Evolutionary conservation across 1,140 invertebrate species (phyloP).

Genomic region (Hestina assimilis): DNA sequence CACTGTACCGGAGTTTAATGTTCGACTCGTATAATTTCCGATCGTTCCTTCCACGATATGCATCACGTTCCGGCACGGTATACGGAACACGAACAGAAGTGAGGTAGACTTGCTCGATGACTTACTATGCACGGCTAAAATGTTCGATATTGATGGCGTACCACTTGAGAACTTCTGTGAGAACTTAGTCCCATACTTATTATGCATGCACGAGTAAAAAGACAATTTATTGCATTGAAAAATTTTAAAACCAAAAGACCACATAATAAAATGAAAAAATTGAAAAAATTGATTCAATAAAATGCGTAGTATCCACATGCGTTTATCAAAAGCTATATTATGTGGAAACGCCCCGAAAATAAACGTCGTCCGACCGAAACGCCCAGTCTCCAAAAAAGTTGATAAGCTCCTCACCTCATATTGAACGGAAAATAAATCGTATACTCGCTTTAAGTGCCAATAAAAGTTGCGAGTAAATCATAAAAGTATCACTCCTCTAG

Average conservation of each 20-base stretch:
- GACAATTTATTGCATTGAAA: neutral
- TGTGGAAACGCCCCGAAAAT: slow-evolving; percentile 44
- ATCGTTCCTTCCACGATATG: slow-evolving; percentile 55
- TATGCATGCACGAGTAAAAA: neutral
- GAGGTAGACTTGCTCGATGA: slow-evolving; percentile 19
- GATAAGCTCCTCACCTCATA: slow-evolving; percentile 71
- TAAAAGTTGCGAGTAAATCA: slow-evolving; percentile 78
- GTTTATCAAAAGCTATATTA: slow-evolving; percentile 9
- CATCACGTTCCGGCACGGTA: slow-evolving; percentile 48
- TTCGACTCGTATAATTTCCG: slow-evolving; percentile 64
- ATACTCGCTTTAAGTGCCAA: slow-evolving; percentile 77
- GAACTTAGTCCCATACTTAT: neutral
- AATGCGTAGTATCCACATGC: neutral
- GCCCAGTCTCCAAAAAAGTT: slow-evolving; percentile 60
- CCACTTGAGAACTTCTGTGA: neutral
- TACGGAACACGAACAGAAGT: slow-evolving; percentile 33
- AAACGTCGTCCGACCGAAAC: slow-evolving; percentile 52
- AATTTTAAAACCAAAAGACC: too few species aligned
- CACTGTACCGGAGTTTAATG: slow-evolving; percentile 68
- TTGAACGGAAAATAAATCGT: slow-evolving; percentile 75
- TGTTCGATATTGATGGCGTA: neutral
- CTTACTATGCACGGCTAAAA: slow-evolving; percentile 9
- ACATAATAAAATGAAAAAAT: too few species aligned
- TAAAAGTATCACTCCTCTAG: slow-evolving; percentile 74
- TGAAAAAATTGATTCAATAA: neutral